Percentiles rank a stretch among this genome's conserved stretches.
Conservation (phyloP, 2,888 invertebrate genomes). For the Hydraecia micacea region DNA sequence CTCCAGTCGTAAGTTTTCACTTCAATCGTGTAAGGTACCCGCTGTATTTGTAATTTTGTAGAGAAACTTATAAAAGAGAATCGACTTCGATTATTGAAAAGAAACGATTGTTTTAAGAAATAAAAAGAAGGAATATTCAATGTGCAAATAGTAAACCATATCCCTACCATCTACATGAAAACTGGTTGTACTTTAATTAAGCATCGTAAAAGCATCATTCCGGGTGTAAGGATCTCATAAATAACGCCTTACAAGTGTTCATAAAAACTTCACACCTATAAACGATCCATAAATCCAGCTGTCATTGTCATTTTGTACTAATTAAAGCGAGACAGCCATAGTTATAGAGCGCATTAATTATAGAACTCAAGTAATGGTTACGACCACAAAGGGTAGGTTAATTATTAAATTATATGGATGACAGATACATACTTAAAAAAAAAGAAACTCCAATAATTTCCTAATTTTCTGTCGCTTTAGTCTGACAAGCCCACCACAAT, state of each 20-base stretch:
- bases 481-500: background rate
- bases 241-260: constrained; percentile 48
- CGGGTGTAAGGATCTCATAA: constrained; percentile 48
- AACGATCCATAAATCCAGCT: constrained; percentile 53
- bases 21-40: no score
- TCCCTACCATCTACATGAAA: constrained; percentile 11
- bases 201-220: constrained; percentile 45
- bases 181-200: constrained; percentile 50
- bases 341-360: constrained; percentile 53
- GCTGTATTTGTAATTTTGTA: background rate
- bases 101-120: background rate
- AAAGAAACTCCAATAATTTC: background rate
- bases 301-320: constrained; percentile 61
- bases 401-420: constrained; percentile 43
- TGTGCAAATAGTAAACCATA: constrained; percentile 2
- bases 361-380: constrained; percentile 52
- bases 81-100: background rate
- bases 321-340: constrained; percentile 55
- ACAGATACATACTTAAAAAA: background rate
- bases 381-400: constrained; percentile 31
- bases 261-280: constrained; percentile 64
- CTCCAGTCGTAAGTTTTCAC: background rate
- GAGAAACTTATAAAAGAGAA: background rate
- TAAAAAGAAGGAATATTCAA: background rate
- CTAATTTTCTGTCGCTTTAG: background rate